Percentiles rank a stretch among this genome's conserved stretches.
Conservation (phyloP, 1,140 invertebrate genomes). For the Acyrthosiphon pisum region DNA sequence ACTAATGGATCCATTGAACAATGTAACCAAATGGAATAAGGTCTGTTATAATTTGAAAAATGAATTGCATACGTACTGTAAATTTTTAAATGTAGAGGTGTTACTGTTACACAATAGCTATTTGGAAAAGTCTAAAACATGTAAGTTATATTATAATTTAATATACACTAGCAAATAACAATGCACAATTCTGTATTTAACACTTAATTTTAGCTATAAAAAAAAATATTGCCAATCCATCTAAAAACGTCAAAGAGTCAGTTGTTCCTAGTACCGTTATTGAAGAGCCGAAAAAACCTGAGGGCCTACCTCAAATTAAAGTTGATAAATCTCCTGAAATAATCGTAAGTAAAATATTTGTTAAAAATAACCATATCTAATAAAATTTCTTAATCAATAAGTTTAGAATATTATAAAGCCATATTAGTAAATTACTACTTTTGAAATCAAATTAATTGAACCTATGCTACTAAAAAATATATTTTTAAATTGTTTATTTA, state of each 20-base stretch:
- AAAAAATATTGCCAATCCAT: background rate
- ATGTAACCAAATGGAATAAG: background rate
- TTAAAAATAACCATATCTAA: background rate
- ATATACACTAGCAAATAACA: background rate
- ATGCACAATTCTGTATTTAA: background rate
- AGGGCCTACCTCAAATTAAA: background rate
- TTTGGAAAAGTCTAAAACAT: background rate
- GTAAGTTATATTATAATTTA: constrained; percentile 5
- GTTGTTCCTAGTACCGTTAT: background rate
- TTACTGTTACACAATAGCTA: background rate
- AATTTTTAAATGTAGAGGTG: constrained; percentile 41
- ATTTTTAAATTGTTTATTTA: background rate
- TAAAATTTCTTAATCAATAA: background rate
- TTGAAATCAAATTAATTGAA: background rate
- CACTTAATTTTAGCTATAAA: background rate
- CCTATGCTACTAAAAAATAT: background rate
- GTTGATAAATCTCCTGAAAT: background rate
- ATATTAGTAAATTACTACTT: background rate
- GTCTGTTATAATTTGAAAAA: background rate
- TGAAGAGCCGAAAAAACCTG: background rate
- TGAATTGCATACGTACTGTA: background rate
- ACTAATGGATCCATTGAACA: constrained; percentile 16
- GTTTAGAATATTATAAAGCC: background rate
- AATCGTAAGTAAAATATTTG: background rate
- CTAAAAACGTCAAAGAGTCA: background rate